Base-by-base conservation (phyloP, 2,113 vertebrate species). In the Leptocoma aspasia region DNA sequence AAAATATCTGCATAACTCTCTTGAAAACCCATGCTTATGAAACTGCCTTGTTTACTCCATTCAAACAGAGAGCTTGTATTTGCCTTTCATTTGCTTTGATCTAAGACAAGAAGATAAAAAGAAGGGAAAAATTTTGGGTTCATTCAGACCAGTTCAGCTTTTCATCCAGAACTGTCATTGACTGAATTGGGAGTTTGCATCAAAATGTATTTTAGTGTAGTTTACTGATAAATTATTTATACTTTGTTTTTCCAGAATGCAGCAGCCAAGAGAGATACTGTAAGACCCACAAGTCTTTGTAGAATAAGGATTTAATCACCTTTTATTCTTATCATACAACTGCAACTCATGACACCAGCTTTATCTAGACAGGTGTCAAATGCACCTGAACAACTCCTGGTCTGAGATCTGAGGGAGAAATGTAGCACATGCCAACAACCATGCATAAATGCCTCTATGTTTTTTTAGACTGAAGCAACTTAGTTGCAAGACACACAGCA, bases 51-150 rank as follows among this genome's bases (percentile, higher is more conserved):
- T 95, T 90, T 87, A 50, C 7, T 56, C 5, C 81, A 21, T 70
- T 82, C 64, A 77, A 28, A 52, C 45, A 72, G 33, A 49, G 10
- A 81, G 10, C 10, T 31, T 86, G 13, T 80, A 39, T 86, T 93
- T 92, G 27, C 44, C 81, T 88, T 93, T 49, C 31, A 30, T 96
- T 68, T 93, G 15, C 71, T 94, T 92, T 95, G 82, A 95, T 86
- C 49, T 78, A 45, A 64, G 20, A 68, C 24, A 86, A 68, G 37
- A 65, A 57, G 26, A 78, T 53, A 90, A 78, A 86, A 86, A 77
- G 27, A 70, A 70, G 26, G 39, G 30, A 31, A 82, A 86, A 53
- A 37, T 90, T 89, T 54, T 6, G 44, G 11, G 27, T 71, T 90
- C 18, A 7, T 81, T 86, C 13, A 0, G 76, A 71, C 71, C 60